phyloP scores from a whole-genome alignment of 2,888 invertebrate genomes.

The Belgica antarctica region DNA sequence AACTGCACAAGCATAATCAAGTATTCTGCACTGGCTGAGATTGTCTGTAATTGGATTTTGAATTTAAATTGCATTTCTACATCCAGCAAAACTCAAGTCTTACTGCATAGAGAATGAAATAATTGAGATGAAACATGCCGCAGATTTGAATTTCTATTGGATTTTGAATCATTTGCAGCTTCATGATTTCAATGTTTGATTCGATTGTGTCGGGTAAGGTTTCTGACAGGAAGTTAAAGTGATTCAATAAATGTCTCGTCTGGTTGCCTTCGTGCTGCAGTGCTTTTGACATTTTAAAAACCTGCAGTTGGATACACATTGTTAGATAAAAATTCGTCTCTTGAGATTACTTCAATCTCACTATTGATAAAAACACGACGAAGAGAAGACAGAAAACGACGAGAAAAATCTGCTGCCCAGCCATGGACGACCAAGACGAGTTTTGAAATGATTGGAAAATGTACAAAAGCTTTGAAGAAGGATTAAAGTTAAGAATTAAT shows the following conservation, averaged over 20 bases:
- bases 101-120: conserved; percentile 1
- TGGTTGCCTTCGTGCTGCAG: neutral
- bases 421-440: neutral
- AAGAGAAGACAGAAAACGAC: neutral
- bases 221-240: neutral
- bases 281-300: neutral
- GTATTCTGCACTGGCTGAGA: neutral
- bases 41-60: neutral
- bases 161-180: neutral
- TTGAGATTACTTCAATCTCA: neutral
- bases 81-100: neutral
- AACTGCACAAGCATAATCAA: neutral
- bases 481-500: neutral
- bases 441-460: neutral
- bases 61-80: neutral
- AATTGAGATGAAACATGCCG: neutral
- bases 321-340: neutral
- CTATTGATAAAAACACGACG: too few species aligned
- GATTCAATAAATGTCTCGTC: neutral
- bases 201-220: neutral
- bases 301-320: neutral
- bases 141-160: neutral
- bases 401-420: neutral
- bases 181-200: neutral
- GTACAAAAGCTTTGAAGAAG: neutral